phyloP scores from a whole-genome alignment of 2,888 invertebrate genomes.

The Lycocerus yunnanus region DNA sequence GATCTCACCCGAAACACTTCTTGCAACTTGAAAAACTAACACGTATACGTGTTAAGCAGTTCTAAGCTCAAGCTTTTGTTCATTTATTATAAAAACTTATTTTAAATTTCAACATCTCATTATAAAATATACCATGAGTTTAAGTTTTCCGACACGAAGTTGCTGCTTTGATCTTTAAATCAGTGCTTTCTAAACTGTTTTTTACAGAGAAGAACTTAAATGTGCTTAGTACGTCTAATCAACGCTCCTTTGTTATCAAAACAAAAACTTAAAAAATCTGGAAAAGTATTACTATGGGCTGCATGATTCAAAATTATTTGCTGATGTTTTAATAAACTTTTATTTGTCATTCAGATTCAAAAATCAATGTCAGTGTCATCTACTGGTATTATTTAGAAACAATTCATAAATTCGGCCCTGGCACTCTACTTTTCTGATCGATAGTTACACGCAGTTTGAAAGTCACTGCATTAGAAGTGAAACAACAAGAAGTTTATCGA shows the following conservation, averaged over 20 bases:
- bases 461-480: not conserved
- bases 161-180: not conserved
- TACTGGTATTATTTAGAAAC: no score
- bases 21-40: not conserved
- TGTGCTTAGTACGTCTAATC: no score
- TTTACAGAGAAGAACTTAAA: not conserved
- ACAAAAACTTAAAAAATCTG: no score
- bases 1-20: not conserved
- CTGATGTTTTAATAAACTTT: no score
- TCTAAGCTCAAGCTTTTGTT: not conserved
- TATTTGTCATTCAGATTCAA: no score
- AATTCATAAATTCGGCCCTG: no score
- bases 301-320: no score
- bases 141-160: not conserved
- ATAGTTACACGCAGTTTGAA: not conserved
- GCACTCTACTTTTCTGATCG: no score
- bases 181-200: not conserved
- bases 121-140: not conserved
- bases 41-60: not conserved
- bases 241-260: no score
- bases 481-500: not conserved
- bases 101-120: not conserved
- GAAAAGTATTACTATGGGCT: no score
- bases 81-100: not conserved
- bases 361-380: no score